Conservation (phyloP, 2,888 invertebrate genomes). For the Polietes domitor region DNA sequence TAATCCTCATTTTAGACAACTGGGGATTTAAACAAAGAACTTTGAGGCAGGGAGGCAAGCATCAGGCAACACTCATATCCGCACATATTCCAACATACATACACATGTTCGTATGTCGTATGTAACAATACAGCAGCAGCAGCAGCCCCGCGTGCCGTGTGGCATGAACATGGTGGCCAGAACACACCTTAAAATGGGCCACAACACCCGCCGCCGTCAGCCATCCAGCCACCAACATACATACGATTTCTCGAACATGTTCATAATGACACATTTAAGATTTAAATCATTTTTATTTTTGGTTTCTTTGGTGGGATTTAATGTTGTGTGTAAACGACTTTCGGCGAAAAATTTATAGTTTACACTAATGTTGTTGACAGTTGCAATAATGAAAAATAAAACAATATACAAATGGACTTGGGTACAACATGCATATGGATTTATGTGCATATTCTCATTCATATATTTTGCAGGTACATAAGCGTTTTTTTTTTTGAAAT, state of each 20-base stretch:
- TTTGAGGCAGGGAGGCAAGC: too few species aligned
- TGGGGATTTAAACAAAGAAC: conserved; percentile 10
- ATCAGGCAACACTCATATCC: not conserved
- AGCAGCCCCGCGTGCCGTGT: not conserved
- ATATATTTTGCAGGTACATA: not conserved
- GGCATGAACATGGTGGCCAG: conserved; percentile 7
- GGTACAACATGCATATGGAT: too few species aligned
- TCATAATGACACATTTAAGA: conserved; percentile 30
- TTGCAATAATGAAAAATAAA: conserved; percentile 44
- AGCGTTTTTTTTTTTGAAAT: not conserved
- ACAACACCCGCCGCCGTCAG: not conserved
- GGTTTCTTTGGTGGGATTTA: not conserved
- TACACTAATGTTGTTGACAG: conserved; percentile 58
- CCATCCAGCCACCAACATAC: not conserved
- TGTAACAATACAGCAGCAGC: too few species aligned
- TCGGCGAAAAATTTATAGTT: conserved; percentile 54
- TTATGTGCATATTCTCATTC: too few species aligned
- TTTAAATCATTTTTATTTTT: conserved; percentile 7
- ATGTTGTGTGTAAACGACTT: not conserved
- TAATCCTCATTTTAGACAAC: conserved; percentile 18
- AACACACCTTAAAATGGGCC: conserved; percentile 1
- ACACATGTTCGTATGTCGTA: not conserved
- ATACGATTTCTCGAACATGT: not conserved
- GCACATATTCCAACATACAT: not conserved
- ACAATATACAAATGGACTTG: conserved; percentile 7